Evolutionary conservation across 2,797 vertebrate species (phyloP).

Genomic region (Scyliorhinus canicula): DNA sequence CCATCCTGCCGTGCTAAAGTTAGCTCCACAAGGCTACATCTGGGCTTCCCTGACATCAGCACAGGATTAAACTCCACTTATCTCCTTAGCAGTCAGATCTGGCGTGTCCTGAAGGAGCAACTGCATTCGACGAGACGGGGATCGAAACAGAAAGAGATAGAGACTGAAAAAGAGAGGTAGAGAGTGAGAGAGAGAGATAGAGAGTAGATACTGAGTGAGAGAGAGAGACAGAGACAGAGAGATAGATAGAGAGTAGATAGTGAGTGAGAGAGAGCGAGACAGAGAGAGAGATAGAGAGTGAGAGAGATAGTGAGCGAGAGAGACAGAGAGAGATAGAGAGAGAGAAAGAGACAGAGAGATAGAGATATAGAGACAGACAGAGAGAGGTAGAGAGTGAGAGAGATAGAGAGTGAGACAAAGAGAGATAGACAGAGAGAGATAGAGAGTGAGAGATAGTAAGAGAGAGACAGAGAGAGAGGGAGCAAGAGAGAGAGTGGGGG

Average conservation of each 20-base stretch:
- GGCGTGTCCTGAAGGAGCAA: not conserved
- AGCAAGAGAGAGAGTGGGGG: not conserved
- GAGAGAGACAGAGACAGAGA: not conserved
- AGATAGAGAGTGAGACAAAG: too few species aligned
- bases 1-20: not conserved
- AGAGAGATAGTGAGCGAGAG: not conserved
- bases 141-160: not conserved
- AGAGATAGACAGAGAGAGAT: not conserved
- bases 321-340: too few species aligned
- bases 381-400: too few species aligned
- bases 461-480: not conserved
- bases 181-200: not conserved
- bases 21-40: not conserved
- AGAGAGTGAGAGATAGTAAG: too few species aligned
- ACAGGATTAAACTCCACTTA: conserved; percentile 23
- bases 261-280: not conserved
- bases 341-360: too few species aligned
- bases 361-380: not conserved
- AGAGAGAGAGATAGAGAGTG: too few species aligned
- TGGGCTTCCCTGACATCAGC: not conserved
- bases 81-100: not conserved
- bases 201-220: not conserved
- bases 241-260: not conserved
- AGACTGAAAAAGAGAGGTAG: not conserved
- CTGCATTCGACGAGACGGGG: not conserved